Evolutionary conservation across 37 sponge, comb jelly and placozoan genomes (phyloP).

Genomic region (Corticium candelabrum): DNA sequence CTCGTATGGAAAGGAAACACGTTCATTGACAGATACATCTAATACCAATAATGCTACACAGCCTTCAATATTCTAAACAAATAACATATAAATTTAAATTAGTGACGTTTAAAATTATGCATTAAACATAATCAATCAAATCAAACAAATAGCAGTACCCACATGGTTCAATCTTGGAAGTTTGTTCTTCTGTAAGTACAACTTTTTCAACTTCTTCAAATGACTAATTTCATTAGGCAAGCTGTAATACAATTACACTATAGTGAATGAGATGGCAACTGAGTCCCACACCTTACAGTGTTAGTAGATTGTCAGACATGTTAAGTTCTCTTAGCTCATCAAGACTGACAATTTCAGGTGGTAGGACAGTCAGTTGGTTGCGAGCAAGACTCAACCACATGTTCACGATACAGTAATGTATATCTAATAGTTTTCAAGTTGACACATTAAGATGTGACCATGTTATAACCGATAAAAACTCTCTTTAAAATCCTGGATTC

Average conservation of each 20-base stretch:
- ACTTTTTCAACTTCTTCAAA: not conserved
- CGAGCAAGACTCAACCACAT: not conserved
- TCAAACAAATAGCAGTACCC: too few relatives aligned
- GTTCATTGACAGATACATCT: not conserved
- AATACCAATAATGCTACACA: not conserved
- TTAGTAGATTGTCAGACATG: not conserved
- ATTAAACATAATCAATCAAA: too few relatives aligned
- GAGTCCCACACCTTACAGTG: not conserved
- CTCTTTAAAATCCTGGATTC: too few relatives aligned
- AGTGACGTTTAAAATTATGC: too few relatives aligned
- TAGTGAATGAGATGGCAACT: not conserved
- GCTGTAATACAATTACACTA: not conserved
- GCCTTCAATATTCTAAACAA: slow-evolving; percentile 6
- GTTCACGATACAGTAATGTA: too few relatives aligned
- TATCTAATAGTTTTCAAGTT: too few relatives aligned
- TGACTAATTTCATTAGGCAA: not conserved
- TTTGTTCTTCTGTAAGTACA: not conserved
- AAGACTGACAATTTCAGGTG: not conserved
- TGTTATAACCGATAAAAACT: too few relatives aligned
- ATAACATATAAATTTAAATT: too few relatives aligned
- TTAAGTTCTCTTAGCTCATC: not conserved
- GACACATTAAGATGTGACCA: too few relatives aligned
- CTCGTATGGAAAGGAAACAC: not conserved
- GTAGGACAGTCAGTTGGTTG: not conserved
- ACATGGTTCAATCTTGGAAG: not conserved